Base-by-base conservation (phyloP, 1,140 invertebrate genomes). In the Gonioctena quinquepunctata region DNA sequence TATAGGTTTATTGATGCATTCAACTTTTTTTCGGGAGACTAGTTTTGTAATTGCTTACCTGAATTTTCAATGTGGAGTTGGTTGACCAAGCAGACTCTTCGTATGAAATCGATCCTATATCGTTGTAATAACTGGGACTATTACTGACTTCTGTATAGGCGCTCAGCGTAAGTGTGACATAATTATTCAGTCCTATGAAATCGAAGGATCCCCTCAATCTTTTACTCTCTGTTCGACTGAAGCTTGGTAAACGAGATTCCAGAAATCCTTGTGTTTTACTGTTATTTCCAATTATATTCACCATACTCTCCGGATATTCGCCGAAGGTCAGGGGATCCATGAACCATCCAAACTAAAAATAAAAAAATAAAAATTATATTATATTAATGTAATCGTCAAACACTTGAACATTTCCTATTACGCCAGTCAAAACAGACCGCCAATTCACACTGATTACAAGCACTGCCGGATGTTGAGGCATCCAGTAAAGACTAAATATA, bases 211-310 rank as follows among this genome's bases (percentile, higher is more conserved):
- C 19, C 19, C 7, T 63, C 5, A 63, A 22, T 1, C 5, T 8
- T 21, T 11, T 48, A 3, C 5, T 11, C n/a, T 63, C 28, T 23
- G 8, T 3, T 21, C 5, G 1, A 11, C 2, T 49, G 33, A 63
- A 49, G 3, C 8, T 2, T 42, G 61, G 61, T 8, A 63, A 13
- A 28, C 61, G 28, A 6, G 61, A 63, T 23, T 19, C 19, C 4
- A n/a, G 28, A 50, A 48, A 63, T 11, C 61, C 61, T 22, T 63
- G 61, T 3, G 16, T 8, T 48, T 13, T 13, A 28, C 61, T 63
- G 6, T 19, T 4, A 82, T 80, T 86, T 22, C 92, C 92, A 78
- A 93, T 94, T 85, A 93, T 92, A 0, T 90, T 90, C 1, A 94
- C 84, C 7, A 90, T 83, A 1, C 92, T 83, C 11, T 82, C 72